phyloP scores from a whole-genome alignment of 1,140 invertebrate species.

The fruit fly (Drosophila melanogaster) region DNA sequence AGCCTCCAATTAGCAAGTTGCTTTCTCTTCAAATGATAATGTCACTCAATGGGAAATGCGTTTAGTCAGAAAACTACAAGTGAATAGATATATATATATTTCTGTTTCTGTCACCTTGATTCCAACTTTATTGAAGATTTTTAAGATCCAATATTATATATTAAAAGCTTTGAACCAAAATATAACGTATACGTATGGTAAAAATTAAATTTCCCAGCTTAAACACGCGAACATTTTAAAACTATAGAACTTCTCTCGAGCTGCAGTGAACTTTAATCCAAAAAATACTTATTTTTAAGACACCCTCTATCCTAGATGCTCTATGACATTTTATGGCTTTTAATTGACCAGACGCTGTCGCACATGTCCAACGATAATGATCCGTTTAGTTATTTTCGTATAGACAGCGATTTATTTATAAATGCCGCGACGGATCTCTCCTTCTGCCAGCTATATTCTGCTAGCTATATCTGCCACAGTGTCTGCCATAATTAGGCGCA shows the following conservation, averaged over 20 bases:
- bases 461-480: constrained; percentile 43
- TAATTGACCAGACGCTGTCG: constrained; percentile 52
- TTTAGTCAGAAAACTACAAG: not conserved
- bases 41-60: not conserved
- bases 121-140: too few relatives aligned
- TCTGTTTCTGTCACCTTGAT: too few relatives aligned
- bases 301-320: constrained; percentile 41
- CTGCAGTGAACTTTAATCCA: too few relatives aligned
- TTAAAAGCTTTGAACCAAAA: not conserved
- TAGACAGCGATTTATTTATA: constrained; percentile 55
- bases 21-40: constrained; percentile 9
- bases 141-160: too few relatives aligned
- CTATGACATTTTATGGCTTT: constrained; percentile 54
- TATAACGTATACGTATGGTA: constrained; percentile 17
- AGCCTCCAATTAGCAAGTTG: constrained; percentile 21
- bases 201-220: not conserved
- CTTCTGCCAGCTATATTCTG: constrained; percentile 4
- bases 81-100: too few relatives aligned
- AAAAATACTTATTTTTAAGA: not conserved
- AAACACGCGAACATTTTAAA: not conserved
- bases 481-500: constrained; percentile 70
- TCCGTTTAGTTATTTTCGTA: constrained; percentile 54
- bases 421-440: constrained; percentile 28
- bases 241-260: too few relatives aligned
- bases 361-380: constrained; percentile 48